Conservation (phyloP, 2,888 invertebrate genomes). For the Agrotis puta region DNA sequence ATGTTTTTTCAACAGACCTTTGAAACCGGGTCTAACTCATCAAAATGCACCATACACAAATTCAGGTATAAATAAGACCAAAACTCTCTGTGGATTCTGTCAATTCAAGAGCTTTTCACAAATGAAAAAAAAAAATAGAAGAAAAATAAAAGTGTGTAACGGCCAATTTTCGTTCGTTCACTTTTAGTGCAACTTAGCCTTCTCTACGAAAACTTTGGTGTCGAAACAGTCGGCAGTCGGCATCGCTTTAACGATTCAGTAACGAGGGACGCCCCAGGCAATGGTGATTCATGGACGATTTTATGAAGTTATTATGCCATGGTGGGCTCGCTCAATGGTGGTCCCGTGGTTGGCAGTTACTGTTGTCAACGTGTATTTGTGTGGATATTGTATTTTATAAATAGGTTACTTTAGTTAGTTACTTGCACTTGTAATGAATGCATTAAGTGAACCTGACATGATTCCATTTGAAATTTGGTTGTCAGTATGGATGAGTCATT, state of each 20-base stretch:
- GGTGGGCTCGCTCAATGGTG: conserved; percentile 57
- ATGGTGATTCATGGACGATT: conserved; percentile 70
- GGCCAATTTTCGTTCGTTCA: background rate
- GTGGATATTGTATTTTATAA: background rate
- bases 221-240: conserved; percentile 39
- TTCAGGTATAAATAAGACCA: background rate
- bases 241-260: conserved; percentile 69
- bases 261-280: conserved; percentile 71
- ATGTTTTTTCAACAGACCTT: background rate
- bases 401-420: no score
- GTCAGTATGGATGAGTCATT: background rate
- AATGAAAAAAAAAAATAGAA: no score
- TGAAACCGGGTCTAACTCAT: background rate
- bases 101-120: background rate
- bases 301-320: conserved; percentile 65
- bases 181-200: conserved; percentile 6
- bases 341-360: conserved; percentile 36
- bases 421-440: conserved; percentile 22
- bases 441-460: background rate
- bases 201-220: conserved; percentile 13
- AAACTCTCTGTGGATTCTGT: background rate
- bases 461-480: background rate
- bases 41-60: background rate
- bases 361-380: conserved; percentile 32
- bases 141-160: no score